Conservation (phyloP, 2,888 invertebrate species). For the Automeris io region DNA sequence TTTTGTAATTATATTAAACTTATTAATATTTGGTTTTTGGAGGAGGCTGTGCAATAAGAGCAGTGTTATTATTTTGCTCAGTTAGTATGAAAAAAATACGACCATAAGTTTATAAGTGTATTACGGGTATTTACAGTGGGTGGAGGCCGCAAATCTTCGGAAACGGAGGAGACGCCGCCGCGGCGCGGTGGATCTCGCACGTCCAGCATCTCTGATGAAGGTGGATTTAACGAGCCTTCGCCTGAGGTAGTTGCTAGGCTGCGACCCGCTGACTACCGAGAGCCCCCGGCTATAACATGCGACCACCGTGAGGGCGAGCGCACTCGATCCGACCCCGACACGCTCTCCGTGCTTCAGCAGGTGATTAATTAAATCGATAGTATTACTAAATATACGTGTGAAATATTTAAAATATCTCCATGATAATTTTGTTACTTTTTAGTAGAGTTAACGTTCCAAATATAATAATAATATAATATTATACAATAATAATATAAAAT, state of each 20-base stretch:
- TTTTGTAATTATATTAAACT: too few species aligned
- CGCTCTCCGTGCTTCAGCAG: conserved; percentile 67
- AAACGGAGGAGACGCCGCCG: conserved; percentile 76
- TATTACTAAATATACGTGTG: neutral
- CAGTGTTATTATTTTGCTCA: too few species aligned
- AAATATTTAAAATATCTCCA: too few species aligned
- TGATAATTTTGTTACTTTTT: neutral
- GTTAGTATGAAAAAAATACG: too few species aligned
- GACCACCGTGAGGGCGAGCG: conserved; percentile 57
- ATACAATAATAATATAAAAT: too few species aligned
- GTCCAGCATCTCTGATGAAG: conserved; percentile 81
- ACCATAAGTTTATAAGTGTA: too few species aligned
- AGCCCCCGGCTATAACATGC: conserved; percentile 44
- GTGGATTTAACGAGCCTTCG: conserved; percentile 84
- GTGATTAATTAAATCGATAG: conserved; percentile 23
- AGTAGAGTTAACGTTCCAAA: too few species aligned
- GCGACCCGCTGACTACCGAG: conserved; percentile 64
- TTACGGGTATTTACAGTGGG: too few species aligned
- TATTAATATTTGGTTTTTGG: too few species aligned
- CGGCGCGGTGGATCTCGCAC: conserved; percentile 81
- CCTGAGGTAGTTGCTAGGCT: conserved; percentile 82
- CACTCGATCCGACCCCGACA: conserved; percentile 64
- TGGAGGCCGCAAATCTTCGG: conserved; percentile 67
- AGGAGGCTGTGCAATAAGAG: too few species aligned
- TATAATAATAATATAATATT: too few species aligned